Evolutionary conservation across 2,797 vertebrate genomes (phyloP).

Genomic region (Pteronotus mesoamericanus): DNA sequence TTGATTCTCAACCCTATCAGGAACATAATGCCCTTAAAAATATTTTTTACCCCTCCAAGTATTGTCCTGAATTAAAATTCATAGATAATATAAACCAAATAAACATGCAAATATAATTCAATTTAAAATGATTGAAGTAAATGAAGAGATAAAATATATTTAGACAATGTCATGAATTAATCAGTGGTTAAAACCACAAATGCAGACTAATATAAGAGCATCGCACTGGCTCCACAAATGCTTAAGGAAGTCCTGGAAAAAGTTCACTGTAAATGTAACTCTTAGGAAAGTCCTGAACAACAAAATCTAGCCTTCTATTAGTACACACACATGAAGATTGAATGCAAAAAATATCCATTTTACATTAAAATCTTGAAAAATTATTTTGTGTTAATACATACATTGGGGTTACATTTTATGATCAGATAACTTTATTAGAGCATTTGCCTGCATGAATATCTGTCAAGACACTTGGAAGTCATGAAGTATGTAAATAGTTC

Average conservation of each 20-base stretch:
- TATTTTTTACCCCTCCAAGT: background rate
- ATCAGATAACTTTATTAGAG: background rate
- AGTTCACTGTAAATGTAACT: background rate
- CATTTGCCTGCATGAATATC: background rate
- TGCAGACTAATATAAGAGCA: background rate
- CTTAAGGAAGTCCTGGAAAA: background rate
- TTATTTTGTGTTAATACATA: background rate
- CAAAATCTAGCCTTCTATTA: background rate
- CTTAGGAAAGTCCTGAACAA: background rate
- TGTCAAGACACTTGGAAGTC: background rate
- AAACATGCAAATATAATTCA: background rate
- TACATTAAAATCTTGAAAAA: background rate
- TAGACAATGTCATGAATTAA: background rate
- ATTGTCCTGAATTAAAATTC: background rate
- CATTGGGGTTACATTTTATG: background rate
- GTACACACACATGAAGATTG: background rate
- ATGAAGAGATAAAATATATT: background rate
- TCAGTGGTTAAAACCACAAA: background rate
- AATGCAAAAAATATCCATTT: background rate
- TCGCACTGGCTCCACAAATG: background rate
- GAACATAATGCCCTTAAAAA: background rate
- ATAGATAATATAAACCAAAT: background rate
- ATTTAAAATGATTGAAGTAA: background rate
- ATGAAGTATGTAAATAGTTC: background rate
- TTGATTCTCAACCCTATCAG: background rate